Percentiles rank a stretch among this genome's conserved stretches.
These are phyloP conservation scores for Apostichopus leukothele DNA, from an alignment of 53 echinoderm and acorn worm species.

Conservation along the genomic window DNA sequence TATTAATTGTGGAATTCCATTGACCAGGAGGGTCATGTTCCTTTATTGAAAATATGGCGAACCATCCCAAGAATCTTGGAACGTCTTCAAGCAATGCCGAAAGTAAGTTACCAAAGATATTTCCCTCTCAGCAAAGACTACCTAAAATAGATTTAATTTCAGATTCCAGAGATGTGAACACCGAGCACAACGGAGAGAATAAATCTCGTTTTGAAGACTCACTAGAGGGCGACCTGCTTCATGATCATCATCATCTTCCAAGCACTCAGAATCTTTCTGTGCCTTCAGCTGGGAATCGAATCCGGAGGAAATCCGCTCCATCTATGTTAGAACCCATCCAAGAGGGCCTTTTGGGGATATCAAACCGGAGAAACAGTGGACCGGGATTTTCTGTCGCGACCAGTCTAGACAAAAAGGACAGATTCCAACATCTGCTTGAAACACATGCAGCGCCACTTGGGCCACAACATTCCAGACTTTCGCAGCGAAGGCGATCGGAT, in stretches of 20 bases:
- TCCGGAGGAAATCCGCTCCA: slow-evolving; percentile 58
- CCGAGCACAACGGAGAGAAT: background rate
- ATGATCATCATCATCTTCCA: background rate
- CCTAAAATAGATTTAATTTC: slow-evolving; percentile 15
- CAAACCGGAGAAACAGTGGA: slow-evolving; percentile 59
- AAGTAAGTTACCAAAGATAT: background rate
- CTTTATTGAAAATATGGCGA: background rate
- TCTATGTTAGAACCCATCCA: slow-evolving; percentile 65
- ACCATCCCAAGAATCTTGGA: background rate
- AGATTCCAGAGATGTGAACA: background rate
- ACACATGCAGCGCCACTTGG: background rate
- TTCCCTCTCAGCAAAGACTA: background rate
- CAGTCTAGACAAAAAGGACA: slow-evolving; percentile 4
- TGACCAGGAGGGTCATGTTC: no score
- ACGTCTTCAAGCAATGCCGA: background rate
- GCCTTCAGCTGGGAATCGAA: slow-evolving; percentile 45
- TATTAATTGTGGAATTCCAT: no score
- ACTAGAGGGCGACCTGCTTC: background rate
- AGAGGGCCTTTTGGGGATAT: slow-evolving; percentile 59
- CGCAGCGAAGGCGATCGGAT: slow-evolving; percentile 22
- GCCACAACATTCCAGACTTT: background rate
- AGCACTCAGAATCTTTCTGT: slow-evolving; percentile 23
- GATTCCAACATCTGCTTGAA: background rate
- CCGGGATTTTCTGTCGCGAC: background rate
- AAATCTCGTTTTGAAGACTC: background rate